Evolutionary conservation across 2,113 vertebrate species (phyloP).

Genomic region (Xiphophorus hellerii): DNA sequence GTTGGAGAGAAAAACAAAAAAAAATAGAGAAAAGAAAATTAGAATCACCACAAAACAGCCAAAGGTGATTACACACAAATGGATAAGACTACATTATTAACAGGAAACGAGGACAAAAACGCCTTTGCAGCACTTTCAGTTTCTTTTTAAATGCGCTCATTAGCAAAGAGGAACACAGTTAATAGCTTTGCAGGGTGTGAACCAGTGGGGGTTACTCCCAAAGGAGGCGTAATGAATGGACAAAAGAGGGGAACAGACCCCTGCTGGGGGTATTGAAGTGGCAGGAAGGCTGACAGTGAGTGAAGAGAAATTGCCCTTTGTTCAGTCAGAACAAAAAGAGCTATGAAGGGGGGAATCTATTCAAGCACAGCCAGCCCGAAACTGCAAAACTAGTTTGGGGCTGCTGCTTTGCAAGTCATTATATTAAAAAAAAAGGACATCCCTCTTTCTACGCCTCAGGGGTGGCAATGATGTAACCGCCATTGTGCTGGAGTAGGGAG

Average conservation of each 20-base stretch:
- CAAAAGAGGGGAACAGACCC: slow-evolving; percentile 65
- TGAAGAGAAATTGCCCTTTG: slow-evolving; percentile 79
- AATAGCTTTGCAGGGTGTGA: slow-evolving; percentile 57
- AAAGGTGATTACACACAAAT: slow-evolving; percentile 25
- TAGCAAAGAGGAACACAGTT: slow-evolving; percentile 73
- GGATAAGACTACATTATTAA: slow-evolving; percentile 13
- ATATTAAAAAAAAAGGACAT: slow-evolving; percentile 49
- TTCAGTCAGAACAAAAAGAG: slow-evolving; percentile 75
- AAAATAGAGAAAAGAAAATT: slow-evolving; percentile 29
- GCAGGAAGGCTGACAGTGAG: slow-evolving; percentile 74
- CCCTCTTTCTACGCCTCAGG: slow-evolving; percentile 52
- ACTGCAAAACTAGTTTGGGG: slow-evolving; percentile 60
- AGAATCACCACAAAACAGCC: slow-evolving; percentile 34
- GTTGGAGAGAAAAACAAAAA: slow-evolving; percentile 8
- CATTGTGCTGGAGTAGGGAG: slow-evolving; percentile 54
- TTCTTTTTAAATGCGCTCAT: slow-evolving; percentile 72
- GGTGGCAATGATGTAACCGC: slow-evolving; percentile 74
- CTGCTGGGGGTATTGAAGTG: slow-evolving; percentile 74
- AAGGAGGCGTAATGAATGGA: slow-evolving; percentile 63
- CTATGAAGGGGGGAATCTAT: slow-evolving; percentile 45
- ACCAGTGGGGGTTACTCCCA: slow-evolving; percentile 60
- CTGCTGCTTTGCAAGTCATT: slow-evolving; percentile 55
- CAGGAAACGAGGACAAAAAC: slow-evolving; percentile 35
- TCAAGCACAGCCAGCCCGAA: slow-evolving; percentile 55
- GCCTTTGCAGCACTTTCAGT: slow-evolving; percentile 51